Percentiles rank a stretch among this genome's conserved stretches.
Evolutionary conservation across 92 coral and sea anemone species (phyloP).

Genomic region (Porites divaricata): DNA sequence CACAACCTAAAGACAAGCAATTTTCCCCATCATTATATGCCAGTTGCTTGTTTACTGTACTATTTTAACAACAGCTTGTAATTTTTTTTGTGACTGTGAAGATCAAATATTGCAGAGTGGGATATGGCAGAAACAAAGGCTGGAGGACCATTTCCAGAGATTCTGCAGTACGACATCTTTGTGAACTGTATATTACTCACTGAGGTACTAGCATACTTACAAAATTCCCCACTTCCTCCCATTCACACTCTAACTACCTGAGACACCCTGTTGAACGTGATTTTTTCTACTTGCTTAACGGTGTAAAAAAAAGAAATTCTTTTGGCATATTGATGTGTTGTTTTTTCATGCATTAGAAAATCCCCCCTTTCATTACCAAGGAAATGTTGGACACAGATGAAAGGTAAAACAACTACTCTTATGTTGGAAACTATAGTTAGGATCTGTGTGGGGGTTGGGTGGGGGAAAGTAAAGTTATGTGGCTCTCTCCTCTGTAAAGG

Average conservation of each 20-base stretch:
- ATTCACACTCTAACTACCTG: background rate
- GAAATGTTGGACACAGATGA: slow-evolving; percentile 72
- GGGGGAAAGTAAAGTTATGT: too few species aligned
- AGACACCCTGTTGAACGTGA: background rate
- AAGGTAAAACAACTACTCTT: slow-evolving; percentile 44
- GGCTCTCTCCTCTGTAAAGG: too few species aligned
- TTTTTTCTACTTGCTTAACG: too few species aligned
- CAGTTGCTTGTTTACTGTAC: too few species aligned
- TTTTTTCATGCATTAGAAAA: slow-evolving; percentile 62
- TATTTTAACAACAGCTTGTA: too few species aligned
- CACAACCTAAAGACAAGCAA: too few species aligned
- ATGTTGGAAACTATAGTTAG: too few species aligned
- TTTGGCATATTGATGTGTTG: background rate
- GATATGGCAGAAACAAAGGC: slow-evolving; percentile 79
- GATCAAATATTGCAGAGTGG: slow-evolving; percentile 68
- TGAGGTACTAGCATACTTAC: slow-evolving; percentile 29
- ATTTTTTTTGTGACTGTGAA: background rate
- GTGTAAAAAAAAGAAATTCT: background rate
- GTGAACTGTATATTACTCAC: slow-evolving; percentile 84
- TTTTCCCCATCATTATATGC: too few species aligned
- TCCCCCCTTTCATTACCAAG: slow-evolving; percentile 81
- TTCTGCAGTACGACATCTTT: slow-evolving; percentile 79
- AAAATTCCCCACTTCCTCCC: too few species aligned
- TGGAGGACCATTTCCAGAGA: slow-evolving; percentile 84
- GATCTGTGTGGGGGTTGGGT: too few species aligned